Evolutionary conservation across 2,113 vertebrate genomes (phyloP).

Genomic region (Scatophagus argus): DNA sequence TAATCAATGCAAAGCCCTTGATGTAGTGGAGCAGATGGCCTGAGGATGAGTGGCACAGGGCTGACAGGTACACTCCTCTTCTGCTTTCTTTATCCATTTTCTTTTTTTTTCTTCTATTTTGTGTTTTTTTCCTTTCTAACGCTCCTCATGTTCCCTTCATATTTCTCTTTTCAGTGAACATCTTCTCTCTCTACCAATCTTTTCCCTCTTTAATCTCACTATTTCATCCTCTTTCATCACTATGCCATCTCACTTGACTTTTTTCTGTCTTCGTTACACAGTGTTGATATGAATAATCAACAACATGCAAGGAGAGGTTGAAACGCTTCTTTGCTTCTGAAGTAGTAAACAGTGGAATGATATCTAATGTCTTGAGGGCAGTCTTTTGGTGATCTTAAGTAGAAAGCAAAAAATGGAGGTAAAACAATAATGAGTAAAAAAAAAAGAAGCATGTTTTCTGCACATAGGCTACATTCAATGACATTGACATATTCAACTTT

Average conservation of each 20-base stretch:
- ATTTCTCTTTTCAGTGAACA: constrained; percentile 39
- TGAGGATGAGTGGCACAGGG: constrained; percentile 65
- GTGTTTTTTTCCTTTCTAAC: constrained; percentile 33
- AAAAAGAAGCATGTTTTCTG: constrained; percentile 10
- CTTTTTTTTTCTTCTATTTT: constrained; percentile 23
- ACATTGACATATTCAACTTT: constrained; percentile 17
- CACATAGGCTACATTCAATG: constrained; percentile 33
- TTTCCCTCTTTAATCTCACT: constrained; percentile 60
- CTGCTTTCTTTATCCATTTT: constrained; percentile 39
- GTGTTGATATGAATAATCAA: constrained; percentile 74
- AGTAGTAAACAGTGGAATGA: constrained; percentile 64
- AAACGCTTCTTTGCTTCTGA: constrained; percentile 56
- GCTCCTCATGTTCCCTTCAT: constrained; percentile 5
- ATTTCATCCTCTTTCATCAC: constrained; percentile 79
- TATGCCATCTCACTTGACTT: constrained; percentile 59
- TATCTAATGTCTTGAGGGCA: constrained; percentile 53
- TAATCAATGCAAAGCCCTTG: constrained; percentile 78
- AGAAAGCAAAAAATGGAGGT: not conserved
- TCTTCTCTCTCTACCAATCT: constrained; percentile 58
- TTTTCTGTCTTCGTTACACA: constrained; percentile 43
- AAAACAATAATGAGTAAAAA: constrained; percentile 7
- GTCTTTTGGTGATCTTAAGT: constrained; percentile 39
- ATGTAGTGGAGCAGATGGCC: constrained; percentile 78
- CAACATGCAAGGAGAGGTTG: constrained; percentile 41
- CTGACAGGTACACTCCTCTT: constrained; percentile 68